A percentile compares a stretch with the other conserved stretches of the same genome.
These are phyloP conservation scores for Laticauda colubrina DNA, from an alignment of 2,113 vertebrate species.

Conservation along the genomic window DNA sequence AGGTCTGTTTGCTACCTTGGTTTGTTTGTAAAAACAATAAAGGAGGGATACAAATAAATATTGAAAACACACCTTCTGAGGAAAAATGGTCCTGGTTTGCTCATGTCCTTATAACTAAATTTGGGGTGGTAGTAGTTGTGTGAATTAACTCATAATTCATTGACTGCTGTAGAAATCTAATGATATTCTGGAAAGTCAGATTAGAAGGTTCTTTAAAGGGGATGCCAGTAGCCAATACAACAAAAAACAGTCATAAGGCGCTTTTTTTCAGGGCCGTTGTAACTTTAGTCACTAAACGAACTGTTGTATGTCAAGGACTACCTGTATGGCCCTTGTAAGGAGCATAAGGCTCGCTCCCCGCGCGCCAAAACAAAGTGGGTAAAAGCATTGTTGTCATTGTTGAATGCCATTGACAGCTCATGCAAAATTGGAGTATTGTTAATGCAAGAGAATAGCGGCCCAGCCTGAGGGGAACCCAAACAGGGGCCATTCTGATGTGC, in stretches of 20 bases:
- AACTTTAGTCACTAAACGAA: too few species aligned
- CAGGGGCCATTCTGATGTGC: background rate
- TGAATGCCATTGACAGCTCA: background rate
- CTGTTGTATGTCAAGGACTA: too few species aligned
- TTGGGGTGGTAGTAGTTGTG: background rate
- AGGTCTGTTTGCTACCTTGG: too few species aligned
- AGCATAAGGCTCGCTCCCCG: too few species aligned
- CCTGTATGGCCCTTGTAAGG: too few species aligned
- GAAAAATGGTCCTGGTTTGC: background rate
- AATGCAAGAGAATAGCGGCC: background rate
- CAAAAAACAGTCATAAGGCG: too few species aligned
- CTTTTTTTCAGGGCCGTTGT: too few species aligned
- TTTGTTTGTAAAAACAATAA: too few species aligned
- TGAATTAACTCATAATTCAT: background rate
- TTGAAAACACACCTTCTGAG: background rate
- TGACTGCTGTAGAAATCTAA: too few species aligned
- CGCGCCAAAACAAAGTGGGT: background rate
- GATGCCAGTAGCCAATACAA: too few species aligned
- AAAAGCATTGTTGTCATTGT: background rate
- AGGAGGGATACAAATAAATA: too few species aligned
- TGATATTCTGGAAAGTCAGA: background rate
- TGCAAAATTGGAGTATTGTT: background rate
- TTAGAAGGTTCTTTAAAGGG: background rate
- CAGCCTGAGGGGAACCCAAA: background rate
- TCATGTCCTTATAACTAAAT: background rate